Conservation (phyloP, 2,797 vertebrate genomes). For the Sciurus carolinensis region DNA sequence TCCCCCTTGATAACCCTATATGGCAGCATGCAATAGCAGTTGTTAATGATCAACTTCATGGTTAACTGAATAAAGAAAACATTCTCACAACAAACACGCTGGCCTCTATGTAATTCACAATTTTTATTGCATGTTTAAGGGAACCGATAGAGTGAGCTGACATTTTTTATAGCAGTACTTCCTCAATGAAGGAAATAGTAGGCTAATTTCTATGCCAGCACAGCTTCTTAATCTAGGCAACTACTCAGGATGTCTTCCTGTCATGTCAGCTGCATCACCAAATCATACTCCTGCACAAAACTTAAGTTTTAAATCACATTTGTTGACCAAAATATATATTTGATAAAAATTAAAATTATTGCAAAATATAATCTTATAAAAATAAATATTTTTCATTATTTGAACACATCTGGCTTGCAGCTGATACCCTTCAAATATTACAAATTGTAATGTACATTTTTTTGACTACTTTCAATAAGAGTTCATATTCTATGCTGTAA, state of each 20-base stretch:
- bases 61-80: not conserved
- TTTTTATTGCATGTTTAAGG: not conserved
- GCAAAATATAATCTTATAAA: not conserved
- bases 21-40: not conserved
- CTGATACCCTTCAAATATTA: not conserved
- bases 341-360: conserved; percentile 1
- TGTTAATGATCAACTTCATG: not conserved
- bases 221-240: not conserved
- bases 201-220: not conserved
- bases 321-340: not conserved
- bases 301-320: not conserved
- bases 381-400: conserved; percentile 8
- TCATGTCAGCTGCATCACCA: not conserved
- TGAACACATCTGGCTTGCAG: not conserved
- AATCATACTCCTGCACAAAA: not conserved
- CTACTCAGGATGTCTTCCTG: not conserved
- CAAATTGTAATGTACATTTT: not conserved
- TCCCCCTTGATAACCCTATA: not conserved
- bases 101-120: not conserved
- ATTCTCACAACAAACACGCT: not conserved
- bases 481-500: not conserved
- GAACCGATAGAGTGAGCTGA: not conserved
- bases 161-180: not conserved
- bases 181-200: not conserved
- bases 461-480: not conserved